Evolutionary conservation across 2,113 vertebrate genomes (phyloP), one percentile per base, ranked within the genome.

Genomic region (Oriolus oriolus): DNA sequence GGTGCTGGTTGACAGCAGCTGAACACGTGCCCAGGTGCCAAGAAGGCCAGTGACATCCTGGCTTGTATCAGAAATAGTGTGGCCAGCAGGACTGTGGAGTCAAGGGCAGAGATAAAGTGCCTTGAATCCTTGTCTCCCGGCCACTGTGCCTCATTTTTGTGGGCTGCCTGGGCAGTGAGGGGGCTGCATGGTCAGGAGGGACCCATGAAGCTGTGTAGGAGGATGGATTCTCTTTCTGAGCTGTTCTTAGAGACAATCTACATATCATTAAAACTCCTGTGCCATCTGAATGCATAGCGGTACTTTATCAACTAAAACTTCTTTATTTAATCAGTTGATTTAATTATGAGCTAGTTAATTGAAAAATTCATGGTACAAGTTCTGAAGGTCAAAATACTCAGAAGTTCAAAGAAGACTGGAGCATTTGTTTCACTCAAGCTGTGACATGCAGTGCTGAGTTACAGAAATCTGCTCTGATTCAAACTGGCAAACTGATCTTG

Each of bases 341-440:
- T 97, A 97, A 97, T 97, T 97, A 97, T 96, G 95, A 96, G 81
- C 91, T 93, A 93, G 96, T 91, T 97, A 97, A 97, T 96, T 97
- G 95, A 96, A 97, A 97, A 97, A 96, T 95, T 96, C 90, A 95
- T 95, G 90, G 96, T 94, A 92, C 78, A 82, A 95, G 91, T 97
- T 97, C 94, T 96, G 94, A 97, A 97, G 97, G 96, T 97, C 96
- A 97, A 91, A 96, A 95, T 91, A 94, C 89, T 93, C 60, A 81
- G 71, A 95, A 93, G 96, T 95, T 96, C 78, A 69, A 91, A 95
- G 81, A 96, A 90, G 95, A 87, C 56, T 75, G 75, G 44, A 87
- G 69, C 53, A 63, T 93, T 85, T 87, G 12, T 86, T 80, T 94
- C 66, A 80, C 53, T 87, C 0, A 2, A 85, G 89, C 61, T 90